Conservation (phyloP, 1,140 invertebrate genomes). For the Drosophila ohnishii region DNA sequence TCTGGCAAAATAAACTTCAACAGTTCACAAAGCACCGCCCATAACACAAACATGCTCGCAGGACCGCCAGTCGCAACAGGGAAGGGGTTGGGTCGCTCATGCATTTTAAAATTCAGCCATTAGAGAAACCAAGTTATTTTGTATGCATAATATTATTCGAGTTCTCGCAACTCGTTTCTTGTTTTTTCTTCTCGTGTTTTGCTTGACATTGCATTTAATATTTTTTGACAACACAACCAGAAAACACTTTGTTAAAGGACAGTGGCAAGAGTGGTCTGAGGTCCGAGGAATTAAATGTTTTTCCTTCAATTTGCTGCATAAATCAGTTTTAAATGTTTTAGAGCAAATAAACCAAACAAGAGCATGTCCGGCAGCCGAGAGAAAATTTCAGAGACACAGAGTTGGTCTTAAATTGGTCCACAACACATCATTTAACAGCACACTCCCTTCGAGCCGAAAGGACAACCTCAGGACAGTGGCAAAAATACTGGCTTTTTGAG, state of each 20-base stretch:
- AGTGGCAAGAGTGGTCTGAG: neutral
- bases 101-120: conserved; percentile 78
- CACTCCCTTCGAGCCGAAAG: neutral
- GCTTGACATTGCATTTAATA: conserved; percentile 68
- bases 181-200: conserved; percentile 1
- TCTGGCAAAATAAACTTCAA: conserved; percentile 78
- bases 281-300: conserved; percentile 66
- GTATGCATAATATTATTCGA: conserved; percentile 77
- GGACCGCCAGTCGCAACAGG: conserved; percentile 11
- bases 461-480: conserved; percentile 40
- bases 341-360: conserved; percentile 28
- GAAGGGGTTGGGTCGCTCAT: conserved; percentile 43
- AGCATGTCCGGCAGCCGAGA: neutral
- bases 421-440: conserved; percentile 63
- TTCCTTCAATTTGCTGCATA: conserved; percentile 55
- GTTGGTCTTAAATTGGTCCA: conserved; percentile 61
- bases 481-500: conserved; percentile 24
- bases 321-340: conserved; percentile 61
- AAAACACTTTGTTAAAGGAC: conserved; percentile 4
- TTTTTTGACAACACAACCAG: conserved; percentile 48
- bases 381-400: neutral
- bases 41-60: conserved; percentile 51
- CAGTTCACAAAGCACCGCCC: conserved; percentile 64
- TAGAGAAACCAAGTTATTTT: conserved; percentile 73
- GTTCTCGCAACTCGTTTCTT: conserved; percentile 1